Evolutionary conservation across 2,113 vertebrate genomes (phyloP).

Genomic region (Galbula dea): DNA sequence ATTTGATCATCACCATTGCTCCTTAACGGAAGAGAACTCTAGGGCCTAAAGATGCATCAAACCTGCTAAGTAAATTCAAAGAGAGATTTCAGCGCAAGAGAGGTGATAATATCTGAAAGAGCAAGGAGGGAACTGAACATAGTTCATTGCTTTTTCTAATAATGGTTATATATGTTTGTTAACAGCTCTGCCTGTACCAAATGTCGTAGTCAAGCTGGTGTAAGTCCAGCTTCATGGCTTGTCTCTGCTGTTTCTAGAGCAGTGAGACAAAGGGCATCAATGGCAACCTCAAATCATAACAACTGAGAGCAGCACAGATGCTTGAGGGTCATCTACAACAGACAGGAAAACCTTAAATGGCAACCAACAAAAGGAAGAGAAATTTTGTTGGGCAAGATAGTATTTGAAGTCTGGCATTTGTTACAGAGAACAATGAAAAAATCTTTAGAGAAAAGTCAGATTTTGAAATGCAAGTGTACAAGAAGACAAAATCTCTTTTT

Average conservation of each 20-base stretch:
- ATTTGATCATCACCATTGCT: neutral
- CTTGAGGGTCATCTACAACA: neutral
- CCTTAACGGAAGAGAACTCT: neutral
- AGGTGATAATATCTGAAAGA: neutral
- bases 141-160: neutral
- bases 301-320: neutral
- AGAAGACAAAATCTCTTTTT: neutral
- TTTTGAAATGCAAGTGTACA: neutral
- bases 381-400: neutral
- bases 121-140: neutral
- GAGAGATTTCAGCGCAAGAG: neutral
- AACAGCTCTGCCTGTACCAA: neutral
- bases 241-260: neutral
- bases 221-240: neutral
- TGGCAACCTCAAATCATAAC: neutral
- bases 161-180: neutral
- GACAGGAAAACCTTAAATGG: neutral
- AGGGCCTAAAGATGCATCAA: neutral
- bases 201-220: neutral
- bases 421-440: neutral
- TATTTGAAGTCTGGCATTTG: neutral
- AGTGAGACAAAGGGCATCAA: neutral
- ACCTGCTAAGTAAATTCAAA: neutral
- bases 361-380: neutral
- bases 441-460: neutral